Evolutionary conservation across 1,140 invertebrate species (phyloP).

Genomic region (Amyelois transitella): DNA sequence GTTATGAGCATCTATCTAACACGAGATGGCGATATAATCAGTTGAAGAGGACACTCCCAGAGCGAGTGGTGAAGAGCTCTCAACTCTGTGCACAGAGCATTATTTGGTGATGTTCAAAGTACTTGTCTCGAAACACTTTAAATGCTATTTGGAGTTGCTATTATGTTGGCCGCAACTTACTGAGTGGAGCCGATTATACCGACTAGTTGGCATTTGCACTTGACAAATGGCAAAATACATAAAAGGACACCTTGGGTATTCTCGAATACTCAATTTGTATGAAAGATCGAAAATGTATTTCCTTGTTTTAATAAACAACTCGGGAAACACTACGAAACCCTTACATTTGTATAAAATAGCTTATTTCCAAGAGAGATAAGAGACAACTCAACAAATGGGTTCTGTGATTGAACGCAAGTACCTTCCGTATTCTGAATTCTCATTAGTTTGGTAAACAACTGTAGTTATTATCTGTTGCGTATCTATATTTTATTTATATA

Average conservation of each 20-base stretch:
- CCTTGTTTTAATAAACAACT: too few relatives aligned
- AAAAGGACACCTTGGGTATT: too few relatives aligned
- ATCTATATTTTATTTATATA: neutral
- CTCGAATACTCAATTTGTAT: too few relatives aligned
- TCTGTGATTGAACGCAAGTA: neutral
- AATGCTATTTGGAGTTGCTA: slow-evolving; percentile 31
- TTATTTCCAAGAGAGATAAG: neutral
- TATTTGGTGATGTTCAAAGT: slow-evolving; percentile 32
- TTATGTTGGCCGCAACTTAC: slow-evolving; percentile 22
- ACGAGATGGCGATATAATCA: slow-evolving; percentile 12
- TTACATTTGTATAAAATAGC: too few relatives aligned
- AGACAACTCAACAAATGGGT: neutral
- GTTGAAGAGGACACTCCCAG: slow-evolving; percentile 10
- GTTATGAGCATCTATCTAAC: slow-evolving; percentile 21
- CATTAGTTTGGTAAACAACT: neutral
- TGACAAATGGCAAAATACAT: neutral
- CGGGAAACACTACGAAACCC: too few relatives aligned
- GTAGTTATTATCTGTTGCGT: neutral
- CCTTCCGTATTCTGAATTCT: neutral
- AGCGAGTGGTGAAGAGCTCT: slow-evolving; percentile 18
- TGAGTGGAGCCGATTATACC: slow-evolving; percentile 16
- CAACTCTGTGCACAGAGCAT: slow-evolving; percentile 27
- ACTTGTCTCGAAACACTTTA: slow-evolving; percentile 34
- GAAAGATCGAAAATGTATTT: too few relatives aligned
- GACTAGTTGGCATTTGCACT: neutral